Evolutionary conservation across 1,140 invertebrate species (phyloP).

Genomic region (Papilio dardanus): DNA sequence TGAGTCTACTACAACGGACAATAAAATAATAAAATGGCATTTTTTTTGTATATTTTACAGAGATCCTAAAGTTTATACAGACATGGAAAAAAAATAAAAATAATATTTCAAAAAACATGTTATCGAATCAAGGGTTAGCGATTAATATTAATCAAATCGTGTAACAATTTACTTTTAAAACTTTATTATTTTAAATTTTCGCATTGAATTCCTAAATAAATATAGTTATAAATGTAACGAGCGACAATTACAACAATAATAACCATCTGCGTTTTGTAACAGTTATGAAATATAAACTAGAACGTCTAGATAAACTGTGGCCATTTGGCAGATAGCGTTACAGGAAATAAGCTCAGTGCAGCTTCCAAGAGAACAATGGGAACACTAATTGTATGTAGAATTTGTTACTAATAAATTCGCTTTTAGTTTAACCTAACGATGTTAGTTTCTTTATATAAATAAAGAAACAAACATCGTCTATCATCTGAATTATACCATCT

Average conservation of each 20-base stretch:
- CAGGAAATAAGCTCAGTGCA: slow-evolving; percentile 9
- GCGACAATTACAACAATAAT: slow-evolving; percentile 6
- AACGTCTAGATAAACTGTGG: slow-evolving; percentile 20
- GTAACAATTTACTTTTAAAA: background rate
- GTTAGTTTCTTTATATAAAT: too few species aligned
- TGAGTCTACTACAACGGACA: too few species aligned
- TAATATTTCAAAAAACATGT: too few species aligned
- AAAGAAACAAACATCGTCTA: too few species aligned
- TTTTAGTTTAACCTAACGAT: background rate
- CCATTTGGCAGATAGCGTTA: slow-evolving; percentile 13
- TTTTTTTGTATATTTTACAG: too few species aligned
- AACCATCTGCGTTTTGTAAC: slow-evolving; percentile 4
- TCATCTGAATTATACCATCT: too few species aligned
- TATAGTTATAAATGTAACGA: background rate
- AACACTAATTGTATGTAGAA: background rate
- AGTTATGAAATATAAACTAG: slow-evolving; percentile 12
- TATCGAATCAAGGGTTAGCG: too few species aligned
- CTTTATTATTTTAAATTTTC: background rate
- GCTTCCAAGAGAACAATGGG: background rate
- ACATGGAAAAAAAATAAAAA: too few species aligned
- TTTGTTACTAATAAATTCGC: background rate
- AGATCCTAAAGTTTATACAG: too few species aligned
- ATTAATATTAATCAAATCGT: too few species aligned
- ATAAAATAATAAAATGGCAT: too few species aligned
- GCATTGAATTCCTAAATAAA: background rate